Conservation (phyloP, 2,797 vertebrate species). For the Rhabdophis nuchalis region DNA sequence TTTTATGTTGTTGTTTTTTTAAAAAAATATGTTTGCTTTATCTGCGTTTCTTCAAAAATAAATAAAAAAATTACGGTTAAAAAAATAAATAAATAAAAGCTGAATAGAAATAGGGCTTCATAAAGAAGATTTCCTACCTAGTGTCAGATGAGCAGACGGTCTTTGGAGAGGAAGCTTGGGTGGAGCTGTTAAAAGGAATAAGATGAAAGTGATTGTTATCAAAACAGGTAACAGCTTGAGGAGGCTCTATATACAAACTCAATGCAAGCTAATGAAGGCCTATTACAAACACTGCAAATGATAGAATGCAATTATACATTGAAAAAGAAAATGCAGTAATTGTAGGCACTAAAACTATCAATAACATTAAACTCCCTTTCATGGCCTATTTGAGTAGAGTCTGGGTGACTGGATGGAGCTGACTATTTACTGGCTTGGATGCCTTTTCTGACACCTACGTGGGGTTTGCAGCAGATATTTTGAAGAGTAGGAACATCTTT, state of each 20-base stretch:
- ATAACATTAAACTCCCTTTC: not conserved
- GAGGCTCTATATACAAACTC: not conserved
- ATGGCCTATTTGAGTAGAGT: not conserved
- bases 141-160: constrained; percentile 59
- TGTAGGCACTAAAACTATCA: not conserved
- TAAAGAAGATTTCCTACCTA: constrained; percentile 40
- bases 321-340: not conserved
- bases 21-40: too few relatives aligned
- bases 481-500: not conserved
- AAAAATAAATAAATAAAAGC: too few relatives aligned
- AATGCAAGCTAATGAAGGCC: not conserved
- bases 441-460: not conserved
- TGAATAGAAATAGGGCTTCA: not conserved
- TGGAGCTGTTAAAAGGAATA: constrained; percentile 28
- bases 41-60: too few relatives aligned
- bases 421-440: not conserved
- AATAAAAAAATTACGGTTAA: too few relatives aligned
- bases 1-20: too few relatives aligned
- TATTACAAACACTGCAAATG: not conserved
- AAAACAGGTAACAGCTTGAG: not conserved
- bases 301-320: not conserved
- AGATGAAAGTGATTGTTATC: constrained; percentile 11
- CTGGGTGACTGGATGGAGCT: not conserved
- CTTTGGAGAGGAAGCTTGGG: constrained; percentile 10
- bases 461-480: not conserved